Conservation (phyloP, 2,888 invertebrate genomes). For the Oconnorella tubifera region DNA sequence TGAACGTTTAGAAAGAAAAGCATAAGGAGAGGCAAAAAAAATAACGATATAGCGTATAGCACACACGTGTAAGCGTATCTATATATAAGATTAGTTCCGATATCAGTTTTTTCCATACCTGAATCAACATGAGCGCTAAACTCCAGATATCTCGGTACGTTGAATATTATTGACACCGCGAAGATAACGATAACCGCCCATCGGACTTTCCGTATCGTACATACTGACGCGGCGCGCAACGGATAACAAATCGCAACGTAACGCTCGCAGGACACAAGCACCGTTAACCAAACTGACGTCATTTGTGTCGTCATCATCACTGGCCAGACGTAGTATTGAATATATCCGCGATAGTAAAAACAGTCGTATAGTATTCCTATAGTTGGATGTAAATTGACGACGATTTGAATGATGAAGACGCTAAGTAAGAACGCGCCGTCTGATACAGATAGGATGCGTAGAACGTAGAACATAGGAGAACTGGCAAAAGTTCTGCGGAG, state of each 20-base stretch:
- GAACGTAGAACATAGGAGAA: slow-evolving; percentile 37
- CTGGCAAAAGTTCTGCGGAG: slow-evolving; percentile 28
- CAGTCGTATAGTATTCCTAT: slow-evolving; percentile 3
- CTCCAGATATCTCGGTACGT: slow-evolving; percentile 38
- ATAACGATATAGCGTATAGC: slow-evolving; percentile 37
- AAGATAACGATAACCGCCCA: slow-evolving; percentile 30
- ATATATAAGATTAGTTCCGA: slow-evolving; percentile 33
- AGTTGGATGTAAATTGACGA: slow-evolving; percentile 31
- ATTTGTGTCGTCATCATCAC: slow-evolving; percentile 38
- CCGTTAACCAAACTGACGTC: slow-evolving; percentile 40
- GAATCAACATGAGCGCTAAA: slow-evolving; percentile 8
- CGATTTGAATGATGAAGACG: slow-evolving; percentile 33
- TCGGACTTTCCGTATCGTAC: slow-evolving; percentile 34
- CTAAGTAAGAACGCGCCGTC: slow-evolving; percentile 36
- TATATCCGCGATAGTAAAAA: slow-evolving; percentile 32
- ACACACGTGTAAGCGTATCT: slow-evolving; percentile 36
- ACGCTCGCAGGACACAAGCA: slow-evolving; percentile 40
- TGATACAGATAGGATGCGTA: slow-evolving; percentile 36
- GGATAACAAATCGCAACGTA: slow-evolving; percentile 40
- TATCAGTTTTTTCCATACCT: slow-evolving; percentile 28
- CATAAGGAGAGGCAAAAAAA: slow-evolving; percentile 35
- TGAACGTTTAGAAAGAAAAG: slow-evolving; percentile 37
- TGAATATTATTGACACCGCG: slow-evolving; percentile 32
- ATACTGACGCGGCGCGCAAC: slow-evolving; percentile 32
- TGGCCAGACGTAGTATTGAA: slow-evolving; percentile 38